A percentile compares a stretch with the other conserved stretches of the same genome.
Conservation (phyloP, 2,113 vertebrate species). For the zebrafish (Danio rerio) region GRCz12tu NC_133187.1:26278501-26279000, state of each 20-base stretch:
- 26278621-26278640: slow-evolving; percentile 56
- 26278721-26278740: slow-evolving; percentile 54
- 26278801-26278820: slow-evolving; percentile 48
- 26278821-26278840: slow-evolving; percentile 48
- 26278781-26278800: slow-evolving; percentile 43
- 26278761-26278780: slow-evolving; percentile 51
- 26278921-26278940: background rate
- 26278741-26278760: slow-evolving; percentile 55
- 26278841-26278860: background rate
- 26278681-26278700: slow-evolving; percentile 45
- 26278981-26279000: background rate
- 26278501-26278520: background rate
- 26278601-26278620: slow-evolving; percentile 45
- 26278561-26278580: slow-evolving; percentile 43
- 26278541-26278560: background rate
- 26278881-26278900: slow-evolving; percentile 47
- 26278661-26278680: slow-evolving; percentile 27
- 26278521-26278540: slow-evolving; percentile 20
- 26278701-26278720: slow-evolving; percentile 47
- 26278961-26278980: background rate
- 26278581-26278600: slow-evolving; percentile 24
- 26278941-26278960: background rate
- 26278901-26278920: slow-evolving; percentile 12
- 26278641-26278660: slow-evolving; percentile 48
- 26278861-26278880: slow-evolving; percentile 24